A percentile compares a stretch with the other conserved stretches of the same genome.
Conservation (phyloP, 2,888 invertebrate genomes). For the Eupithecia dodoneata region DNA sequence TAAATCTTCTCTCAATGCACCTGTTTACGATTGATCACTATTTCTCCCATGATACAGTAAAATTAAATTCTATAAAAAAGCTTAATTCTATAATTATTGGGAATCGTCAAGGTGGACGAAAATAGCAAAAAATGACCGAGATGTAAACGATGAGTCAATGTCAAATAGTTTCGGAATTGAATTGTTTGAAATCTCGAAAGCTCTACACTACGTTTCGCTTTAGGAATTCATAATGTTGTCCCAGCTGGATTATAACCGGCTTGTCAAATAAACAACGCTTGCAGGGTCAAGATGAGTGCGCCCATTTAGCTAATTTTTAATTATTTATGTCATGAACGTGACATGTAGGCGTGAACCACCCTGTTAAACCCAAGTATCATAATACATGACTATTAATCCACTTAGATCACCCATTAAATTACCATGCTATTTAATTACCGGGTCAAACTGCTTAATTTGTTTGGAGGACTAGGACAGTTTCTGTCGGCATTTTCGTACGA, state of each 20-base stretch:
- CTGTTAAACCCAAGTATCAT: slow-evolving; percentile 49
- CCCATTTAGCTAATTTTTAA: slow-evolving; percentile 20
- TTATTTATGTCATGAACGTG: slow-evolving; percentile 57
- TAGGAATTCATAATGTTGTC: slow-evolving; percentile 15
- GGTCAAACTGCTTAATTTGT: not conserved
- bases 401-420: slow-evolving; percentile 23
- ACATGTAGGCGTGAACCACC: slow-evolving; percentile 53
- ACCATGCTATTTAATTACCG: slow-evolving; percentile 10
- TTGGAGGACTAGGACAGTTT: not conserved
- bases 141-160: slow-evolving; percentile 59
- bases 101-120: slow-evolving; percentile 57
- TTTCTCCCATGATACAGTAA: slow-evolving; percentile 30
- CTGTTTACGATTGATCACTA: slow-evolving; percentile 11
- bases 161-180: slow-evolving; percentile 56
- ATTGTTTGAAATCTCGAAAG: slow-evolving; percentile 50
- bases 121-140: slow-evolving; percentile 58
- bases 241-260: slow-evolving; percentile 16
- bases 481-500: not conserved
- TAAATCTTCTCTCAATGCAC: not conserved
- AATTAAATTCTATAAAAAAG: slow-evolving; percentile 41
- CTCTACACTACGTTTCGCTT: slow-evolving; percentile 4
- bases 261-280: slow-evolving; percentile 14
- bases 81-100: slow-evolving; percentile 49
- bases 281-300: slow-evolving; percentile 12
- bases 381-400: slow-evolving; percentile 44